Evolutionary conservation across 2,113 vertebrate genomes (phyloP).

Genomic region (Melanostigma gelatinosum): DNA sequence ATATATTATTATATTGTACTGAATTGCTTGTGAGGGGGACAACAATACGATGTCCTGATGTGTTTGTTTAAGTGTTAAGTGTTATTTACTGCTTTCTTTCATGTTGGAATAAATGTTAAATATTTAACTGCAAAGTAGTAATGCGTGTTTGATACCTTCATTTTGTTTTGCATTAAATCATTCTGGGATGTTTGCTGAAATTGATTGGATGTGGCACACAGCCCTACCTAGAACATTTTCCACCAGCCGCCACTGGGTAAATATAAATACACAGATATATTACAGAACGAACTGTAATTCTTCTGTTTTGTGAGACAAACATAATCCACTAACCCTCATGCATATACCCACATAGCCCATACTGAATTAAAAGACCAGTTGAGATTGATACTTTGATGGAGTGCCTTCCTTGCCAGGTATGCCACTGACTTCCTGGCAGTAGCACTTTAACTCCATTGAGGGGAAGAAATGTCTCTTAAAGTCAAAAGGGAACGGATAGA

Average conservation of each 20-base stretch:
- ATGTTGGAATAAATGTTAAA: no score
- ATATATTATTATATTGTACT: no score
- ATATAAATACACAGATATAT: not conserved
- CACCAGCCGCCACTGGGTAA: not conserved
- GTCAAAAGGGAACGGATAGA: conserved; percentile 2
- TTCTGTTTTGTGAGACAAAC: not conserved
- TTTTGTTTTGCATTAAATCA: no score
- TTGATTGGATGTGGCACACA: no score
- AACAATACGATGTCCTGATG: no score
- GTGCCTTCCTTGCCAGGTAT: conserved; percentile 18
- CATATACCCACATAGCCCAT: not conserved
- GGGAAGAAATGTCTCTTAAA: conserved; percentile 29
- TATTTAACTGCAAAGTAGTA: no score
- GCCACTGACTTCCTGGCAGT: not conserved
- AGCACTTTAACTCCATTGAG: conserved; percentile 10
- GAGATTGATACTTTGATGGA: conserved; percentile 32
- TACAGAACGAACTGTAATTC: not conserved
- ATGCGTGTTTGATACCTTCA: no score
- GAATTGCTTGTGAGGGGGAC: no score
- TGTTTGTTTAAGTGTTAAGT: no score
- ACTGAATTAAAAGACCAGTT: conserved; percentile 8
- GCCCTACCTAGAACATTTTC: no score
- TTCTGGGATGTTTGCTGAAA: no score
- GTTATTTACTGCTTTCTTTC: no score
- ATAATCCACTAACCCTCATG: not conserved